Evolutionary conservation across 2,797 vertebrate species (phyloP), one percentile per base, ranked within the genome.

Genomic region (Oryzias dopingdopingensis): DNA sequence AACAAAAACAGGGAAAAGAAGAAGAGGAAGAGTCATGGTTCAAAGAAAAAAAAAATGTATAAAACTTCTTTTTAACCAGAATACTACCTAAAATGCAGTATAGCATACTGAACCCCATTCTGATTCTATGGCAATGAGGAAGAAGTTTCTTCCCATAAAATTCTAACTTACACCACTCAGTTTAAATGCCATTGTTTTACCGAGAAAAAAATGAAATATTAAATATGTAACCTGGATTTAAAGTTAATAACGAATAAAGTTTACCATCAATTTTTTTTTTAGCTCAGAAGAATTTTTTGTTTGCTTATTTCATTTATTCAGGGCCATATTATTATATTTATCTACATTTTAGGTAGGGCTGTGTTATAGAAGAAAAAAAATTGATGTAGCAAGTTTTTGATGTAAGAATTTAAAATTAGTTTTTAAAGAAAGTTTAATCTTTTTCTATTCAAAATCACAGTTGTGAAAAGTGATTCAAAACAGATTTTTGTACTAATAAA

Each of bases 51-150:
- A 16, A 32, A 18, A 46, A 40, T 3, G 8, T 17, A 0, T 6
- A 17, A 45, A 58, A 70, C 53, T 57, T 77, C 48, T 37, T 49
- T 46, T 52, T 66, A 50, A 74, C 40, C 57, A 61, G 43, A 37
- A 46, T 73, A 59, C 65, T 56, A 60, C 40, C 45, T 52, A 14
- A 65, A 71, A 47, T 62, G 68, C 48, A 54, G 43, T 29, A 45
- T 61, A 43, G 32, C 55, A 15, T 32, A 2, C 24, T 1, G 26
- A 62, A 50, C 74, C 63, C 46, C 2, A 32, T 50, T 7, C 47
- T 32, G 52, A 70, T 63, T n/a, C 49, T 32, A 62, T 62, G 23
- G 29, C 60, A 67, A 4, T 0, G 49, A 52, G 52, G 61, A 81
- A 60, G 14, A 65, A 13, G 18, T 49, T 62, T 68, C 20, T 72